Percentiles rank a stretch among this genome's conserved stretches.
Conservation (phyloP, 2,888 invertebrate genomes). For the Cryptocephalus primarius region DNA sequence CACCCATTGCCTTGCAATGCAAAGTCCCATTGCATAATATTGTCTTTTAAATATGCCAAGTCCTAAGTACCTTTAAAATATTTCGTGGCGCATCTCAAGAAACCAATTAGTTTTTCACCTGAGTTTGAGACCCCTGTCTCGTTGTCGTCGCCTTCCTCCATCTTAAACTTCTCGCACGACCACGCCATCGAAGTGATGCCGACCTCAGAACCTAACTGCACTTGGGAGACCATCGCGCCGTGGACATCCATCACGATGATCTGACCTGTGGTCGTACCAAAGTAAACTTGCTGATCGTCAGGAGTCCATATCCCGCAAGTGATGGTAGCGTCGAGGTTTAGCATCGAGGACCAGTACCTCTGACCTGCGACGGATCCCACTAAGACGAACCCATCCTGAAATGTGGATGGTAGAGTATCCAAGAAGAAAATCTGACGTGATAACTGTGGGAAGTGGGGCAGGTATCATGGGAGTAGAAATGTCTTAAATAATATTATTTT, state of each 20-base stretch:
- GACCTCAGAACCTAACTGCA: conserved; percentile 76
- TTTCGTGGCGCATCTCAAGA: no score
- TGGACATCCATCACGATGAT: conserved; percentile 95
- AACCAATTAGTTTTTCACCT: conserved; percentile 1
- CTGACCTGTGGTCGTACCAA: conserved; percentile 90
- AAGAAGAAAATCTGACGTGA: no score
- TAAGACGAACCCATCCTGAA: conserved; percentile 90
- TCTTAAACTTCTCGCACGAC: conserved; percentile 96
- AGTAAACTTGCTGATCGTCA: conserved; percentile 93
- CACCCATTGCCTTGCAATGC: no score
- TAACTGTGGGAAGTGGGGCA: no score
- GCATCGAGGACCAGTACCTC: conserved; percentile 96
- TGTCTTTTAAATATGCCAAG: no score
- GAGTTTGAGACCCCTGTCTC: conserved; percentile 47
- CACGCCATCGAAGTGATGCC: conserved; percentile 88
- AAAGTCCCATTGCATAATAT: no score
- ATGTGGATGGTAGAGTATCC: conserved; percentile 1
- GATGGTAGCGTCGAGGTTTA: conserved; percentile 86
- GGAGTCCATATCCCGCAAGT: conserved; percentile 98
- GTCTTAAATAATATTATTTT: no score
- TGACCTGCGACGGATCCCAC: conserved; percentile 97
- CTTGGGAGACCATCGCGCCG: conserved; percentile 89
- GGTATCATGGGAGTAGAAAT: no score
- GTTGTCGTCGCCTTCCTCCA: conserved; percentile 84
- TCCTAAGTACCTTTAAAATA: no score